Evolutionary conservation across 2,888 invertebrate species (phyloP).

Genomic region (Eutolmus rufibarbis): DNA sequence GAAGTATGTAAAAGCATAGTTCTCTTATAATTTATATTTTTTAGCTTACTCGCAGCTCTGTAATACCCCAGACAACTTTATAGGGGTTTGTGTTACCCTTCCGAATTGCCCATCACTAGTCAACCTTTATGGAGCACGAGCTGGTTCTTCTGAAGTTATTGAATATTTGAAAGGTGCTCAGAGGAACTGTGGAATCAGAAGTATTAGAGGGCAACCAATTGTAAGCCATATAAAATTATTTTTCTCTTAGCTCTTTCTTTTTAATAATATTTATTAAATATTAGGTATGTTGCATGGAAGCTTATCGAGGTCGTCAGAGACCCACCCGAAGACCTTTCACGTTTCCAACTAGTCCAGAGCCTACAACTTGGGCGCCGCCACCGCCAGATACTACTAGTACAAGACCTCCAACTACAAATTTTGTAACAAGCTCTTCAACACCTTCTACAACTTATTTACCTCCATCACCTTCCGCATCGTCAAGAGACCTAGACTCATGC

Average conservation of each 20-base stretch:
- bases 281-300: conserved; percentile 45
- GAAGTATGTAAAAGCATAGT: neutral
- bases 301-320: conserved; percentile 20
- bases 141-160: conserved; percentile 53
- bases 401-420: neutral
- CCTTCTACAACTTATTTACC: conserved; percentile 50
- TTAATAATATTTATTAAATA: neutral
- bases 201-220: conserved; percentile 57
- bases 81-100: conserved; percentile 57
- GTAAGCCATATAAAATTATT: conserved; percentile 51
- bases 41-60: conserved; percentile 52
- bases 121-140: conserved; percentile 53
- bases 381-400: conserved; percentile 24
- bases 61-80: conserved; percentile 57
- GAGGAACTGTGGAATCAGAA: conserved; percentile 57
- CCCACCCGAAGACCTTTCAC: neutral
- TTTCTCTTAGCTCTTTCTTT: neutral
- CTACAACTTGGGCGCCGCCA: conserved; percentile 35
- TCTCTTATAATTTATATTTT: neutral
- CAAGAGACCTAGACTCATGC: conserved; percentile 53
- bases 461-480: conserved; percentile 50
- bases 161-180: conserved; percentile 56
- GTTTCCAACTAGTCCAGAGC: neutral
- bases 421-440: conserved; percentile 32
- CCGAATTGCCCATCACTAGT: conserved; percentile 57